Evolutionary conservation across 1,140 invertebrate genomes (phyloP), one percentile per base, ranked within the genome.

Genomic region (silkworm (Bombyx mori)): DNA sequence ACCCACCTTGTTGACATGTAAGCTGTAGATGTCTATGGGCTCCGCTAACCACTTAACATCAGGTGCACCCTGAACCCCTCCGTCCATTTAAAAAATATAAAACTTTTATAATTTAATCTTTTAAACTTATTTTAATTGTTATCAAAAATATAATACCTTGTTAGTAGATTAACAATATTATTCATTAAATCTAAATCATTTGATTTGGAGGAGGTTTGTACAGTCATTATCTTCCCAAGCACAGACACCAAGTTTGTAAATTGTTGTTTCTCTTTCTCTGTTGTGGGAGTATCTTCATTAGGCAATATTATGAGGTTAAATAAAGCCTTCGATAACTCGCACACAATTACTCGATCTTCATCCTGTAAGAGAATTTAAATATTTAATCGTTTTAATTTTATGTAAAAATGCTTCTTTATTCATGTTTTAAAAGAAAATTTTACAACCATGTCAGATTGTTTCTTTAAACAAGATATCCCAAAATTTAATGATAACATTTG

Each of bases 271-370:
- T 35, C n/a, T 26, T 42, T 88, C 7, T 88, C 78, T 42, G 81
- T 76, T 9, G 88, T 77, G 61, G 26, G 8, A 8, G 10, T 26
- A 35, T 51, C 90, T 88, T 49, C 88, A 84, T 59, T 88, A 79
- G 8, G 82, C 57, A 22, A 93, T 35, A 35, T 35, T 35, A 35
- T 89, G n/a, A 98, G 82, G 81, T 98, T 98, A 77, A 98, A 99
- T 58, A 98, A 89, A 9, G 94, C 92, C 88, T 98, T 98, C 7
- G 98, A 89, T 64, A 96, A 92, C 88, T 98, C 96, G 84, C 92
- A 94, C 35, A 91, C 87, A 47, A 97, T 86, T 55, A 92, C 92
- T 46, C 92, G 90, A 73, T 95, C 88, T 51, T 89, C 79, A 75
- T 93, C 90, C 89, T 94, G 66, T 3, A 48, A 88, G 86, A 51